These are phyloP conservation scores for Centropus unirufus DNA, from an alignment of 2,113 vertebrate genomes.

Conservation along the genomic window DNA sequence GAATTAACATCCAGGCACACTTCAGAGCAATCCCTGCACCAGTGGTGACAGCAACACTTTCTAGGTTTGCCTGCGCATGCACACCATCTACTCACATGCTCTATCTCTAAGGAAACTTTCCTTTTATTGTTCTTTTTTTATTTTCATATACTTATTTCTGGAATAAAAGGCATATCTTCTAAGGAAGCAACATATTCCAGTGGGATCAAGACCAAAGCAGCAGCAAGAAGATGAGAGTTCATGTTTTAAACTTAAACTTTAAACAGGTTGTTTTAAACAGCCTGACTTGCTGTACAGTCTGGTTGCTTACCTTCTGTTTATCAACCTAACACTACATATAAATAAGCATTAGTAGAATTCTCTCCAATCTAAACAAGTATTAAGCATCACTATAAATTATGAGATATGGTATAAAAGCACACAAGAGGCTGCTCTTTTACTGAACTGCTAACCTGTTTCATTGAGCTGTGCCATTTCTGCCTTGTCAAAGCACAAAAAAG, in stretches of 20 bases:
- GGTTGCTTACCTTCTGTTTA: background rate
- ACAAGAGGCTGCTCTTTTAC: too few species aligned
- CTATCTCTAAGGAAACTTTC: background rate
- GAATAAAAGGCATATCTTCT: background rate
- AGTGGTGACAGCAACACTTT: background rate
- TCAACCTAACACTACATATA: background rate
- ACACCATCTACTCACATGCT: background rate
- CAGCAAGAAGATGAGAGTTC: background rate
- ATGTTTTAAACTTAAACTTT: background rate
- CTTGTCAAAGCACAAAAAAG: too few species aligned
- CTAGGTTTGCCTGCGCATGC: background rate
- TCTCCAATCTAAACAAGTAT: background rate
- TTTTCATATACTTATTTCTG: background rate
- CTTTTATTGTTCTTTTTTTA: background rate
- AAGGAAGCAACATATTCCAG: background rate
- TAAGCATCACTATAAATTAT: background rate
- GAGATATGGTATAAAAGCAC: too few species aligned
- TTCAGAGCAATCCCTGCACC: background rate
- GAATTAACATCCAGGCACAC: background rate
- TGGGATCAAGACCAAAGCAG: background rate
- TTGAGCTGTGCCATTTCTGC: too few species aligned
- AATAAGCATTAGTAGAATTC: background rate
- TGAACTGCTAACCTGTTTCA: too few species aligned
- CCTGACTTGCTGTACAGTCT: background rate
- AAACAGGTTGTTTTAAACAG: background rate